Conservation (phyloP, 1,140 invertebrate genomes). For the Platyscapa corneri region DNA sequence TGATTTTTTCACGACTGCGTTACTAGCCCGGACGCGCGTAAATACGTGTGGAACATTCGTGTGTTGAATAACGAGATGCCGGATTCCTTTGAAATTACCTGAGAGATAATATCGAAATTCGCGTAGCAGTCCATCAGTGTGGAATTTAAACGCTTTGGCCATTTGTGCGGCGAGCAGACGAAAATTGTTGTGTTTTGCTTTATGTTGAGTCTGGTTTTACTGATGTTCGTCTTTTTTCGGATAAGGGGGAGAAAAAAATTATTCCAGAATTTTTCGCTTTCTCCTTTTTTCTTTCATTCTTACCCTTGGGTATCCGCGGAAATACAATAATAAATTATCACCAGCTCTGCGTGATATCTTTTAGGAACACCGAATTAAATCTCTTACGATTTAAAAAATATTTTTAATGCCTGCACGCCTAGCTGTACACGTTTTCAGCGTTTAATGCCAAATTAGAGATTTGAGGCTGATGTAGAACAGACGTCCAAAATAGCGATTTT, state of each 20-base stretch:
- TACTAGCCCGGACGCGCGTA: not conserved
- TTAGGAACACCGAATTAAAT: not conserved
- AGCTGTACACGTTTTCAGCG: not conserved
- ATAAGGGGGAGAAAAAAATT: not conserved
- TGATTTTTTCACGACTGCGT: not conserved
- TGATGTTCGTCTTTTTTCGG: not conserved
- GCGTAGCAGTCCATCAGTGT: slow-evolving; percentile 46
- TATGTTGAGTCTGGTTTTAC: slow-evolving; percentile 28
- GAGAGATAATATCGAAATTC: slow-evolving; percentile 51
- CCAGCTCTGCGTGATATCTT: not conserved
- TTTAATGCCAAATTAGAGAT: not conserved
- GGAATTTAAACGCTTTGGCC: slow-evolving; percentile 44
- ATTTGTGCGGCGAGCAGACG: slow-evolving; percentile 23
- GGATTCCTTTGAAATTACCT: slow-evolving; percentile 49
- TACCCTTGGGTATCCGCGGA: not conserved
- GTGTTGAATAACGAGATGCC: slow-evolving; percentile 51
- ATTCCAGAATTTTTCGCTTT: not conserved
- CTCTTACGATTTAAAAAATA: not conserved
- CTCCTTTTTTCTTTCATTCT: not conserved
- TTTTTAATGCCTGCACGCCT: not conserved
- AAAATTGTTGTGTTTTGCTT: slow-evolving; percentile 45
- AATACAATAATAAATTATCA: slow-evolving; percentile 26
- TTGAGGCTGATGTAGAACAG: not conserved
- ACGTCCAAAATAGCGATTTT: not conserved
- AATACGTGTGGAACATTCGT: slow-evolving; percentile 26